Percentiles rank a stretch among this genome's conserved stretches.
Conservation (phyloP, 2,888 invertebrate genomes). For the Drosophila tripunctata region DNA sequence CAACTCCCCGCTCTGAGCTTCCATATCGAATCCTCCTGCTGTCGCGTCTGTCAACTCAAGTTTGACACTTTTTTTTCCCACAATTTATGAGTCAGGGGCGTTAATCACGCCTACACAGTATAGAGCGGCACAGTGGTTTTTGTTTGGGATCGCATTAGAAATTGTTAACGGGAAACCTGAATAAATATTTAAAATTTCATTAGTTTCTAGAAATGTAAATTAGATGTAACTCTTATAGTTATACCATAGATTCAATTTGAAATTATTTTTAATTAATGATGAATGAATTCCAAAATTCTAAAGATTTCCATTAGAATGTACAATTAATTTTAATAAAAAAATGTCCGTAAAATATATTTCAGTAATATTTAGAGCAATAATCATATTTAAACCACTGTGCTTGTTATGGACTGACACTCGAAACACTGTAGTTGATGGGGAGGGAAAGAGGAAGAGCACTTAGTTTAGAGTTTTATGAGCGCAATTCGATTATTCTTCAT, state of each 20-base stretch:
- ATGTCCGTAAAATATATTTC: too few relatives aligned
- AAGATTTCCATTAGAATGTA: too few relatives aligned
- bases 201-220: too few relatives aligned
- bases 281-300: too few relatives aligned
- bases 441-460: conserved; percentile 28
- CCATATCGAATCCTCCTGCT: conserved; percentile 2
- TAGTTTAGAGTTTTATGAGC: conserved; percentile 76
- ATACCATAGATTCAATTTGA: too few relatives aligned
- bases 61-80: conserved; percentile 76
- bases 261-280: too few relatives aligned
- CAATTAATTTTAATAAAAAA: too few relatives aligned
- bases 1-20: background rate
- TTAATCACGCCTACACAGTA: conserved; percentile 12
- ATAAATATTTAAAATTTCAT: too few relatives aligned
- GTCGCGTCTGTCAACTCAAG: conserved; percentile 70
- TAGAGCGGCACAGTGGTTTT: conserved; percentile 25
- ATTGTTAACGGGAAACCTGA: too few relatives aligned
- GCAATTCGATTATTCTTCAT: conserved; percentile 84
- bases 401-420: conserved; percentile 31
- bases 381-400: conserved; percentile 25
- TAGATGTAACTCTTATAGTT: too few relatives aligned
- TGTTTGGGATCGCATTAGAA: background rate
- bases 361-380: too few relatives aligned
- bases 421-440: conserved; percentile 1
- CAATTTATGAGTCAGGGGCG: conserved; percentile 65